Base-by-base conservation (phyloP, 2,888 invertebrate genomes). In the Cloeon dipterum region DNA sequence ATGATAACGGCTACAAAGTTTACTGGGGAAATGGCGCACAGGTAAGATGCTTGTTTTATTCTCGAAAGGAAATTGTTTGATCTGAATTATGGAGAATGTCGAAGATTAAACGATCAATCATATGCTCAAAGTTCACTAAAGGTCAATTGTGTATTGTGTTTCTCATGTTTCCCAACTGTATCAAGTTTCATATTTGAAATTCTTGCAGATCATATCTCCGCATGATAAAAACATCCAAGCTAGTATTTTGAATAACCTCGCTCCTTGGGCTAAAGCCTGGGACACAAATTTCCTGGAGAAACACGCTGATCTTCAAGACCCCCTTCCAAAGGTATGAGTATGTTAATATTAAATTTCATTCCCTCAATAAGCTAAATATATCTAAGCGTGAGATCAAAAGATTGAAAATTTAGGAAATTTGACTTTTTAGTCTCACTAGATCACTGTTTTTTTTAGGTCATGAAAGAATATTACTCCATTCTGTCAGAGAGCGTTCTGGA, bases 1-100 rank as follows among this genome's bases (percentile, higher is more conserved):
- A 88, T 20, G 91, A 94, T 52, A 93, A 93, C 52, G 93, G 93
- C 2, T 99, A 94, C 52, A 98, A 98, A 62, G 93, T 93, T 5
- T 98, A 94, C 55, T 93, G 89, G 76, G 62, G 67, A 7, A 96
- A 94, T 56, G 89, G 93, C 1, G 77, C 88, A 5, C 98, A 71
- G 60, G 66, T 65, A 47, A 42, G 45, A 14, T 13, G 20, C 25
- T 18, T n/a, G n/a, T n/a, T n/a, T n/a, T n/a, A n/a, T n/a, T n/a
- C n/a, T n/a, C n/a, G n/a, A n/a, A n/a, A n/a, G n/a, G n/a, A n/a
- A n/a, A n/a, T n/a, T n/a, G n/a, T n/a, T n/a, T n/a, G n/a, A n/a
- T n/a, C n/a, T n/a, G n/a, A n/a, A n/a, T n/a, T n/a, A n/a, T n/a
- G n/a, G n/a, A n/a, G n/a, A 23, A 8, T 23, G 7, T 23, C 11